phyloP scores from a whole-genome alignment of 2,888 invertebrate species.

The Ariolimax columbianus region DNA sequence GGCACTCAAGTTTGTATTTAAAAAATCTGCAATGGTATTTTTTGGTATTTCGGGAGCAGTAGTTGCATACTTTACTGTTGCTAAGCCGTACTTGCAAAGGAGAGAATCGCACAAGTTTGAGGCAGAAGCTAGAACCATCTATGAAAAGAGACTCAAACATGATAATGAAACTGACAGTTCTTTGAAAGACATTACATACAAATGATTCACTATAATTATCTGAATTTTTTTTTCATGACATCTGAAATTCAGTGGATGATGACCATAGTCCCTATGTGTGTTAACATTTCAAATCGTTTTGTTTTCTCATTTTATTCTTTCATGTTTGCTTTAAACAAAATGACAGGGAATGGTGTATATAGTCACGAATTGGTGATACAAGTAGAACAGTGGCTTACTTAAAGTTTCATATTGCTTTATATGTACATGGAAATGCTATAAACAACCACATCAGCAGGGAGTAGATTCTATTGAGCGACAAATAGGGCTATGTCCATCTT shows the following conservation, averaged over 20 bases:
- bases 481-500: too few species aligned
- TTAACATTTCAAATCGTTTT: too few species aligned
- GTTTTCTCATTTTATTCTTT: too few species aligned
- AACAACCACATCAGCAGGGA: too few species aligned
- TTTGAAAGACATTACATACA: neutral
- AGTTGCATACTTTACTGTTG: conserved; percentile 13
- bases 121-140: conserved; percentile 37
- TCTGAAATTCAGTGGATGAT: neutral
- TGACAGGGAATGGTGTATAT: too few species aligned
- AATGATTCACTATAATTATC: neutral
- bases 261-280: too few species aligned
- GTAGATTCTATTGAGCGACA: too few species aligned
- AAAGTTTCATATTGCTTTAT: too few species aligned
- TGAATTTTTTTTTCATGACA: neutral
- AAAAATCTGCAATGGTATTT: neutral
- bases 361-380: too few species aligned
- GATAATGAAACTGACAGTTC: neutral
- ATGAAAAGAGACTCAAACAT: conserved; percentile 25
- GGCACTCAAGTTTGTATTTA: neutral
- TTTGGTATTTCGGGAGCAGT: conserved; percentile 2
- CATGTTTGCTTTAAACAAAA: too few species aligned
- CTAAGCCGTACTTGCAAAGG: conserved; percentile 40
- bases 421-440: too few species aligned
- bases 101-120: conserved; percentile 40
- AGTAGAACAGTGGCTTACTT: too few species aligned